Base-by-base conservation (phyloP, 2,797 vertebrate genomes). In the Phrynocephalus guinanensis region DNA sequence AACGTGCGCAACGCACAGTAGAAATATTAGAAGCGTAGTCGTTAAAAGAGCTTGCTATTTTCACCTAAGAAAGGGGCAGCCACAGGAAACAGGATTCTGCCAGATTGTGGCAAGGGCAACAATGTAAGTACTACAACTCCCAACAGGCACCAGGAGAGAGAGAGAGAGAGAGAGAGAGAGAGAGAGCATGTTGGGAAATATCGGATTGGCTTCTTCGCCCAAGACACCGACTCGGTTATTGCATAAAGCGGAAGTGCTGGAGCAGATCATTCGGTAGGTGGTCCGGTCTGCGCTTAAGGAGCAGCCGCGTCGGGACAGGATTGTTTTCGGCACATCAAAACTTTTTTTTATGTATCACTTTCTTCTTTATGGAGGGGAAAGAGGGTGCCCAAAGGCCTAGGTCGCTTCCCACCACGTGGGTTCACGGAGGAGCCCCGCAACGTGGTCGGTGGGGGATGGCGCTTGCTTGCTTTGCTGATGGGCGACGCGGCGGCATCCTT, bases 111-210 rank as follows among this genome's bases (percentile, higher is more conserved):
- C 11, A 30, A n/a, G n/a, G 1, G 28, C 8, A 5, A 33, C n/a
- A 38, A 26, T 4, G 44, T n/a, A 30, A 88, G 70, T 11, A 88
- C 81, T 79, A 88, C 83, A 77, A 60, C 28, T 88, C 71, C 87
- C 87, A n/a, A 79, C 4, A 81, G 44, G 28, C 60, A 68, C 22
- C 44, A 63, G 75, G 50, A n/a, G 13, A 4, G 5, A 2, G 5
- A 24, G 44, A 2, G 15, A 15, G 56, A 30, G 87, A 33, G 52
- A 81, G 50, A 24, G 15, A 5, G 5, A 1, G 5, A 18, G 48
- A 2, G 9, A 16, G 56, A 33, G 87, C 28, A 88, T 68, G 22
- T 48, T 85, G 87, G 87, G 87, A 88, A 85, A 85, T 48, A 44
- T n/a, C 75, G 87, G 26, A 3, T 26, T 3, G n/a, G 48, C 50